Evolutionary conservation across 2,888 invertebrate genomes (phyloP).

Genomic region (Plutella xylostella): DNA sequence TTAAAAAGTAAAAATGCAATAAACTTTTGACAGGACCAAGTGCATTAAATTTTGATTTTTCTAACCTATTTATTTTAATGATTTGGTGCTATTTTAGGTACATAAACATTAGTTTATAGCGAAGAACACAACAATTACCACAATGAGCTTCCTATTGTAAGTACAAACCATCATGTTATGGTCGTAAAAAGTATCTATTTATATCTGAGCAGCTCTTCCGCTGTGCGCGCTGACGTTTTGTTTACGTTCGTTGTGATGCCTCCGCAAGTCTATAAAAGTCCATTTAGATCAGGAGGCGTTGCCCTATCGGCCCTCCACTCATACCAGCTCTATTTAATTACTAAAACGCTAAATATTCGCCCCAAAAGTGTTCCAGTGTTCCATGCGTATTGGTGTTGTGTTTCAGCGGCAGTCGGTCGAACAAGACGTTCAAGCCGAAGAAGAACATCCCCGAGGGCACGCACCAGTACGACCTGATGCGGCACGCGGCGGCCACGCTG

Average conservation of each 20-base stretch:
- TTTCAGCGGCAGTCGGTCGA: constrained; percentile 85
- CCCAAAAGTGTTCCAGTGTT: background rate
- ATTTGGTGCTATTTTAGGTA: constrained; percentile 36
- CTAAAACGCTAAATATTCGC: too few species aligned
- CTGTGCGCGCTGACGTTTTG: constrained; percentile 37
- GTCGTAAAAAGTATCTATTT: constrained; percentile 36
- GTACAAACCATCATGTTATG: constrained; percentile 31
- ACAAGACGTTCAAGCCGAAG: constrained; percentile 98
- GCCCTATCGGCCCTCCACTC: constrained; percentile 12
- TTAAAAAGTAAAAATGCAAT: constrained; percentile 9
- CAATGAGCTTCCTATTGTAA: constrained; percentile 76
- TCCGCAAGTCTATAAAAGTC: too few species aligned
- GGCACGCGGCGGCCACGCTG: constrained; percentile 97
- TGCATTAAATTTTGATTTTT: constrained; percentile 24
- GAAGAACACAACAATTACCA: constrained; percentile 27
- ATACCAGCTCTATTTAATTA: too few species aligned
- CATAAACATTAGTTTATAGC: constrained; percentile 24
- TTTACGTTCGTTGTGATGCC: constrained; percentile 48
- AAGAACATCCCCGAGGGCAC: constrained; percentile 99
- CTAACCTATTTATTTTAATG: constrained; percentile 37
- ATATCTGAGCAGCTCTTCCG: constrained; percentile 36
- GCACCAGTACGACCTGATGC: constrained; percentile 99
- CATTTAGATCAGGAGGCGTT: too few species aligned
- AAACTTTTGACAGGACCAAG: constrained; percentile 27
- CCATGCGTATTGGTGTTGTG: too few species aligned